Evolutionary conservation across 2,113 vertebrate species (phyloP), one percentile per base, ranked within the genome.

Genomic region (Gymnogyps californianus): DNA sequence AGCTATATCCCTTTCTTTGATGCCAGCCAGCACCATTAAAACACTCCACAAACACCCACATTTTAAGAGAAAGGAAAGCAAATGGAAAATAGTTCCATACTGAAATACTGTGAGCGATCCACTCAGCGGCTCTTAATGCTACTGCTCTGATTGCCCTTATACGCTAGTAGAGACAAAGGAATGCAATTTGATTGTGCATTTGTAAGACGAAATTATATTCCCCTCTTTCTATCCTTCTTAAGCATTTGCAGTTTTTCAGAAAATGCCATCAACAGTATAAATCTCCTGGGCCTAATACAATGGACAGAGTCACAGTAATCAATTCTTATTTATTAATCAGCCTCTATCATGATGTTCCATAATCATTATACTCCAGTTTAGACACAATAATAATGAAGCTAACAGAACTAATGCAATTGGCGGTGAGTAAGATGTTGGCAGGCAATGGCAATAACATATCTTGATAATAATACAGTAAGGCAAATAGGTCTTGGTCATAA

Each of bases 311-410:
- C 54, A 94, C 80, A 93, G 72, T 66, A 84, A 96, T 96, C 93
- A 91, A 94, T 97, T 97, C 84, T 95, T 92, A 96, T 97, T 97
- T 96, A 97, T 93, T 97, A 95, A 98, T 96, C 92, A 95, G 91
- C 86, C 54, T 67, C 26, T 90, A 87, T 86, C 85, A 94, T 80
- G 90, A 97, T 94, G 87, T 97, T 97, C 90, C 67, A 92, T 90
- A 97, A 97, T 91, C 85, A 97, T 95, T 96, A 96, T 12, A 90
- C 34, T 91, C 54, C 79, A 57, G 94, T 96, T 97, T 87, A 95
- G 97, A 96, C 95, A 94, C 95, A 89, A 88, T 92, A 93, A 97
- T 97, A 97, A 97, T 82, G 93, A 97, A 95, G 83, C 61, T 92
- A 95, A 96, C 90, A 96, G 80, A 81, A 92, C 71, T 85, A 96